Base-by-base conservation (phyloP, 1,140 invertebrate genomes). In the Theocolax elegans region DNA sequence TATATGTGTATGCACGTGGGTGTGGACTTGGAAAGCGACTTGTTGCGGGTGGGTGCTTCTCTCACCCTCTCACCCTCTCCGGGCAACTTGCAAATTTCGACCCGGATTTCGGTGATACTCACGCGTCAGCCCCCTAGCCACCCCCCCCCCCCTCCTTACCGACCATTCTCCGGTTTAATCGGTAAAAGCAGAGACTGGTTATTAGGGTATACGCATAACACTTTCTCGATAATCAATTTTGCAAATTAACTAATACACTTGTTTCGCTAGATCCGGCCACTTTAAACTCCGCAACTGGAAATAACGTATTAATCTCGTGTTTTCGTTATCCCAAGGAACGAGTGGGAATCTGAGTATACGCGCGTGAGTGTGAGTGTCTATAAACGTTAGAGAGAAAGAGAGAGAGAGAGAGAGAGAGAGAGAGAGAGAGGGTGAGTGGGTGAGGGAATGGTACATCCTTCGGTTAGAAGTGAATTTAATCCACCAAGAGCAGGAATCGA, bases 41-140 rank as follows among this genome's bases (percentile, higher is more conserved):
- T 69, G 67, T 69, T 69, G 67, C 67, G 38, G 49, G 4, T 51
- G n/a, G n/a, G n/a, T 13, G 29, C 19, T 10, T 12, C 2, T 42
- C 25, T 12, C 35, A n/a, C 2, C 38, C 25, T 49, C 48, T 12
- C 35, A n/a, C 3, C 38, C 25, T 56, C 27, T 25, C 27, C 27
- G 4, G 21, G 31, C 25, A 63, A 76, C 67, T 76, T 74, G 71
- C 73, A 76, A 78, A 79, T 79, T 80, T 78, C 46, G 66, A 40
- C 53, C 71, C 67, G 67, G 66, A 74, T 72, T 72, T 70, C 23
- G 19, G 19, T 53, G 35, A 29, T 21, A 25, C 19, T 31, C 44
- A 31, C 58, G 25, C 35, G 44, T 23, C 42, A 49, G 23, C 19
- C 42, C 27, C 25, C 12, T 19, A 40, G 1, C 35, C 7, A 19